Base-by-base conservation (phyloP, 2,888 invertebrate genomes). In the Coenonympha glycerion region DNA sequence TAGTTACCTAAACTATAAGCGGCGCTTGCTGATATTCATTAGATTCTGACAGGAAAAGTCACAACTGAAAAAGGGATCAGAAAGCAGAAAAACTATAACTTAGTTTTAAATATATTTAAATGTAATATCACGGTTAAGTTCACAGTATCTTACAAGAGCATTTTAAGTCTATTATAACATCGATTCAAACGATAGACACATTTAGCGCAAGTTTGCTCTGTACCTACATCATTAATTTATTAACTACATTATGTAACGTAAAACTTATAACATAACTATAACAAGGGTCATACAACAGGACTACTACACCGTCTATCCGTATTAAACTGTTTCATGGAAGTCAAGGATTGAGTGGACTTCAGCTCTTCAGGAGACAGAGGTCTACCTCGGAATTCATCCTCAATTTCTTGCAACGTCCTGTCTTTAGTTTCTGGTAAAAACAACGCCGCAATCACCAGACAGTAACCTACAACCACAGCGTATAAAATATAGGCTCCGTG, bases 341-440 rank as follows among this genome's bases (percentile, higher is more conserved):
- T 66, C 42, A 73, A 51, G 0, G 73, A 72, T 44, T 65, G 63
- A 0, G 66, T 63, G 0, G 73, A 70, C 46, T 67, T 70, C 45
- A 73, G 36, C 52, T 73, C 71, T 18, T 70, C 69, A 15, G 66
- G 61, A 8, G 69, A 65, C 16, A 71, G 36, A 2, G 69, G 67
- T 46, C 66, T 64, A 0, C 81, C 82, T 52, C 79, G 68, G 31
- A 83, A 82, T 60, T 79, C 81, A 16, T 81, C 77, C 49, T 83
- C 82, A 21, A 83, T 83, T 53, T 83, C 80, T 53, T 79, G 80
- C 9, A 82, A 56, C 0, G 82, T 82, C 50, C 79, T 73, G 42
- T 81, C 83, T 13, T 83, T 83, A 0, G 83, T 83, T 57, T 83
- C 83, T 0, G 83, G 83, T 3, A 83, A 49, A 30, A 76, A 65